A percentile compares a stretch with the other conserved stretches of the same genome.
Conservation (phyloP, 30 jellyfish, hydroid and myxozoan genomes). For the Turritopsis rubra region DNA sequence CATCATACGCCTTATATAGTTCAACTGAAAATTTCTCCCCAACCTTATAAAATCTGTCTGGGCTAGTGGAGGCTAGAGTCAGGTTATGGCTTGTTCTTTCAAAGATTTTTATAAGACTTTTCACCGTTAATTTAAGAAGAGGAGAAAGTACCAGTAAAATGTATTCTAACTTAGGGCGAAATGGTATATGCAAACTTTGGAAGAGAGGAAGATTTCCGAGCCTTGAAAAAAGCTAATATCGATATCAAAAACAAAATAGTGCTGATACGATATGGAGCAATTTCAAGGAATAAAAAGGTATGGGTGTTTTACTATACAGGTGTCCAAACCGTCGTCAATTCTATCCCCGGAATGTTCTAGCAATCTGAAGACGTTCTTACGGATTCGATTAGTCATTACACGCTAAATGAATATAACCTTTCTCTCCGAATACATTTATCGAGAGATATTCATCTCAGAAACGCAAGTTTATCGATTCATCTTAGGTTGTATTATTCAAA, state of each 20-base stretch:
- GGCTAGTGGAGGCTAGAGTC: too few relatives aligned
- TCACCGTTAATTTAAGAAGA: neutral
- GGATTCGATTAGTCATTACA: neutral
- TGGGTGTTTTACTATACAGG: neutral
- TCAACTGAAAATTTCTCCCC: too few relatives aligned
- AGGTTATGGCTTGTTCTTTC: too few relatives aligned
- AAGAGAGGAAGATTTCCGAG: constrained; percentile 52
- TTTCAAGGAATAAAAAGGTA: constrained; percentile 83
- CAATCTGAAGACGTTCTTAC: neutral
- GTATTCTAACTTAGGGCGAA: constrained; percentile 60
- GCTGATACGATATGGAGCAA: constrained; percentile 70
- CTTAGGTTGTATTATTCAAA: too few relatives aligned
- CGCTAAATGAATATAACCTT: neutral
- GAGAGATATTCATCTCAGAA: neutral
- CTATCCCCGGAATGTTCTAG: neutral
- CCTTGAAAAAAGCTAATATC: constrained; percentile 53
- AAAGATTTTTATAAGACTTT: neutral
- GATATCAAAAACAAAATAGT: constrained; percentile 59
- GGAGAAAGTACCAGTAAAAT: neutral
- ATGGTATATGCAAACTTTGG: constrained; percentile 90
- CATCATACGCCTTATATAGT: too few relatives aligned
- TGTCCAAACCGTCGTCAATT: neutral
- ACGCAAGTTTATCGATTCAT: too few relatives aligned
- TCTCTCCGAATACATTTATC: too few relatives aligned
- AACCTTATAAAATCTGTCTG: too few relatives aligned